Evolutionary conservation across 2,888 invertebrate species (phyloP).

Genomic region (Bursaphelenchus okinawaensis): DNA sequence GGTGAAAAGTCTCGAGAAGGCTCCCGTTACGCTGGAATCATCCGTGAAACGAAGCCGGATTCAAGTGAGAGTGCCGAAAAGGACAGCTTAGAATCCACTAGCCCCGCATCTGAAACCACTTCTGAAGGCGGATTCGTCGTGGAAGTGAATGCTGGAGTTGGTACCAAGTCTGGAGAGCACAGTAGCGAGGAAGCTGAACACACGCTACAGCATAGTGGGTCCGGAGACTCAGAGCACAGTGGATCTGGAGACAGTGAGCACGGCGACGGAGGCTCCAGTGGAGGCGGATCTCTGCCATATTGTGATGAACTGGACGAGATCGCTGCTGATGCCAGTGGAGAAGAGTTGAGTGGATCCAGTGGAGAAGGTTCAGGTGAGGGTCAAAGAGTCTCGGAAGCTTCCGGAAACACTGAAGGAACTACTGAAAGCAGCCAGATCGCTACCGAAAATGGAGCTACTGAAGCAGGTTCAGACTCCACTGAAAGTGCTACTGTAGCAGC

Average conservation of each 20-base stretch:
- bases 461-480: slow-evolving; percentile 6
- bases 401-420: slow-evolving; percentile 1
- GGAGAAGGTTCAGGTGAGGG: slow-evolving; percentile 19
- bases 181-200: slow-evolving; percentile 2
- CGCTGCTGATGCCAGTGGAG: slow-evolving; percentile 14
- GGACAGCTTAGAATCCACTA: background rate
- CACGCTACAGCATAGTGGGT: background rate
- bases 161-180: slow-evolving; percentile 10
- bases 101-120: background rate
- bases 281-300: background rate
- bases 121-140: background rate
- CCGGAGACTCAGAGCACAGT: background rate
- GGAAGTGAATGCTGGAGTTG: background rate
- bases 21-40: background rate
- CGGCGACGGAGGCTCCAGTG: slow-evolving; percentile 5
- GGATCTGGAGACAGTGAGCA: slow-evolving; percentile 17
- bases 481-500: background rate
- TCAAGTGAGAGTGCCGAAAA: background rate
- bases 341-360: background rate
- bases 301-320: slow-evolving; percentile 12
- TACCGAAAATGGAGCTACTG: slow-evolving; percentile 14
- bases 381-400: no score
- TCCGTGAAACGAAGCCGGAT: background rate
- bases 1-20: background rate
- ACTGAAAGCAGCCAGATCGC: background rate